Percentiles rank a stretch among this genome's conserved stretches.
These are phyloP conservation scores for Geodia barretti DNA, from an alignment of 37 sponge, comb jelly and placozoan genomes.

Conservation along the genomic window DNA sequence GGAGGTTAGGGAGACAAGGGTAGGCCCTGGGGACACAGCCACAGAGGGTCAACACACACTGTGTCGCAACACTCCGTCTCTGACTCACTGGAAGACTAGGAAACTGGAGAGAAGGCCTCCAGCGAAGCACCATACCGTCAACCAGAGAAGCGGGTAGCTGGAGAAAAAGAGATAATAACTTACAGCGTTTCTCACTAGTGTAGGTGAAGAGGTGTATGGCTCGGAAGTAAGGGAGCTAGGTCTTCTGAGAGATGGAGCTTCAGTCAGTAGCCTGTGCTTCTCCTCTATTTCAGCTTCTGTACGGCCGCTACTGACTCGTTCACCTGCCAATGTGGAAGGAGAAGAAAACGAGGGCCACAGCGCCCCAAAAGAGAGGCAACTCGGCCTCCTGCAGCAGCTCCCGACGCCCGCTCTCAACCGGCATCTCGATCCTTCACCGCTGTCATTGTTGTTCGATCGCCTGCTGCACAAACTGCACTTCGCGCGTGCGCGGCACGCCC, in stretches of 20 bases:
- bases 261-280: no score
- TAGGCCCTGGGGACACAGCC: background rate
- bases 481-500: no score
- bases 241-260: no score
- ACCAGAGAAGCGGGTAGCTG: conserved; percentile 22
- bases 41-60: background rate
- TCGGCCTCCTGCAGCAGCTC: conserved; percentile 5
- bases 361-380: conserved; percentile 17
- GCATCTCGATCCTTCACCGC: background rate
- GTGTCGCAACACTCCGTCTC: background rate
- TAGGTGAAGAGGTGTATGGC: no score
- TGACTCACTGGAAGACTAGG: conserved; percentile 21
- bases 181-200: no score
- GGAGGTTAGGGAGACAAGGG: conserved; percentile 8
- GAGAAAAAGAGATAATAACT: background rate
- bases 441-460: no score
- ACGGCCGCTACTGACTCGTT: no score
- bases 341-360: conserved; percentile 16
- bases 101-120: conserved; percentile 19
- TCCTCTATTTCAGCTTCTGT: no score
- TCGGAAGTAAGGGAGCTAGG: no score
- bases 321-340: conserved; percentile 2
- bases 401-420: background rate
- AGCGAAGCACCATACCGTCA: conserved; percentile 18
- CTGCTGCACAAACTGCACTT: no score